phyloP scores from a whole-genome alignment of 2,113 vertebrate genomes.

The Gallinago jamesoni region DNA sequence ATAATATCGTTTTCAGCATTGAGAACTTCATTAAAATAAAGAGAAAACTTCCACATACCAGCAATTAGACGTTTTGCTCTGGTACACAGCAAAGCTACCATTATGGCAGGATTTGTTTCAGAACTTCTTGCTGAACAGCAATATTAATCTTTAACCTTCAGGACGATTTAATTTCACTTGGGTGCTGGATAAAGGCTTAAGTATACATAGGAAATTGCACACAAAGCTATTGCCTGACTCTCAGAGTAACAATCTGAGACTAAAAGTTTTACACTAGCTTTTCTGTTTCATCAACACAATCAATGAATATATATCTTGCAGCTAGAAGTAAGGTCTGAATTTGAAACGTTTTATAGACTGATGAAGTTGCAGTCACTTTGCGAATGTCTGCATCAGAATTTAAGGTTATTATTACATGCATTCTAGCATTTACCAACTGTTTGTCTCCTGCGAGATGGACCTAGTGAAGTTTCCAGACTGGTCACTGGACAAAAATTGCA shows the following conservation, averaged over 20 bases:
- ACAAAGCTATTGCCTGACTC: neutral
- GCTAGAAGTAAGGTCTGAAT: neutral
- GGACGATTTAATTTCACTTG: neutral
- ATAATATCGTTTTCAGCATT: neutral
- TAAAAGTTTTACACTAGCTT: neutral
- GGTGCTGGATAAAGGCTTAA: neutral
- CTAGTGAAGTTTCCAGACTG: neutral
- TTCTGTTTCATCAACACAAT: slow-evolving; percentile 22
- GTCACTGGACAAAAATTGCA: neutral
- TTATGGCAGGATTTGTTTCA: neutral
- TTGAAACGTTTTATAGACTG: neutral
- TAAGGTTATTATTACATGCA: neutral
- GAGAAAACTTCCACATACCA: neutral
- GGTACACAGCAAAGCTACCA: neutral
- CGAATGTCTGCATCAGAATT: neutral
- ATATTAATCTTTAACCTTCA: slow-evolving; percentile 4
- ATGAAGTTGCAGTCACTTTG: neutral
- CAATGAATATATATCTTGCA: neutral
- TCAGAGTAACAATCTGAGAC: neutral
- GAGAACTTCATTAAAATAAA: slow-evolving; percentile 5
- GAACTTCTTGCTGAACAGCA: neutral
- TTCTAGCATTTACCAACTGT: neutral
- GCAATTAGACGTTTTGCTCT: slow-evolving; percentile 9
- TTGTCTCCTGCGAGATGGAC: neutral
- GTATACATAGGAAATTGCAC: neutral